Percentiles rank a stretch among this genome's conserved stretches.
Evolutionary conservation across 2,888 invertebrate species (phyloP).

Genomic region (Capitulum mitella): DNA sequence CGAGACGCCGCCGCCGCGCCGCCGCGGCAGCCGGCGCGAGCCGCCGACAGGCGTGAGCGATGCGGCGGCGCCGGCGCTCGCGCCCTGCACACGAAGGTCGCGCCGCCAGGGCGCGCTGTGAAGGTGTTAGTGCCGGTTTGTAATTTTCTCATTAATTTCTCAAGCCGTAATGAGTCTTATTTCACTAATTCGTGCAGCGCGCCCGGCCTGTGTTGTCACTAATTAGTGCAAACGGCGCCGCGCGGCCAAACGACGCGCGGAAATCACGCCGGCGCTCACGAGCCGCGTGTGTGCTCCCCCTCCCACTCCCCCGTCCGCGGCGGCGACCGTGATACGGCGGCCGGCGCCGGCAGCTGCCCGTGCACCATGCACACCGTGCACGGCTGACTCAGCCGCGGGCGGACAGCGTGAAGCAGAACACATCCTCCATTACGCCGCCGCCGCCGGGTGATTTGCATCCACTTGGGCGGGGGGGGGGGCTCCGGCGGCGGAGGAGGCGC

Average conservation of each 20-base stretch:
- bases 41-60: no score
- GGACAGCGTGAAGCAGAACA: neutral
- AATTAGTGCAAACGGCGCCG: conserved; percentile 3
- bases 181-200: neutral
- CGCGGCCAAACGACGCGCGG: neutral
- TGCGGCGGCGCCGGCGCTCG: neutral
- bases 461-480: no score
- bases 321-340: neutral
- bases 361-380: no score
- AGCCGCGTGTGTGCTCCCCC: neutral
- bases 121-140: neutral
- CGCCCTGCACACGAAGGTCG: neutral
- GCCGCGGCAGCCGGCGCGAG: neutral
- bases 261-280: neutral
- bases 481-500: no score
- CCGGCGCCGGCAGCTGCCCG: no score
- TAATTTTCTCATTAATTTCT: neutral
- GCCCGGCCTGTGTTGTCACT: neutral
- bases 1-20: neutral
- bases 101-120: neutral
- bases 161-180: neutral
- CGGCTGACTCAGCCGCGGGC: no score
- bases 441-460: neutral
- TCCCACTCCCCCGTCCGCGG: neutral
- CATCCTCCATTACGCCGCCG: neutral